Percentiles rank a stretch among this genome's conserved stretches.
phyloP scores from a whole-genome alignment of 2,888 invertebrate genomes.

The Miltochrista miniata region DNA sequence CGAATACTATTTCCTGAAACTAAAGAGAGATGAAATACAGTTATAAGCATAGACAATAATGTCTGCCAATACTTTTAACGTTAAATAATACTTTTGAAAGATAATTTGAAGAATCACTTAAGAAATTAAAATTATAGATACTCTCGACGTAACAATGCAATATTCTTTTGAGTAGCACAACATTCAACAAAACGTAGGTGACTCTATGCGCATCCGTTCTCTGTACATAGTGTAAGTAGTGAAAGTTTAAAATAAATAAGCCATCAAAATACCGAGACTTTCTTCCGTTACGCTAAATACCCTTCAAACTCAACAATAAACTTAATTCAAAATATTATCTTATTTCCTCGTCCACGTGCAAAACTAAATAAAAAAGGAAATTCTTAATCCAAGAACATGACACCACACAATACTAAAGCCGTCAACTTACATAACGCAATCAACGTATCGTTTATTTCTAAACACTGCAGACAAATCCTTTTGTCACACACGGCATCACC shows the following conservation, averaged over 20 bases:
- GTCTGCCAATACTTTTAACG: no score
- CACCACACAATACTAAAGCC: conserved; percentile 62
- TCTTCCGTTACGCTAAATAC: not conserved
- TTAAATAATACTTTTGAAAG: no score
- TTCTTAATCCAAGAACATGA: conserved; percentile 50
- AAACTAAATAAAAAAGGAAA: conserved; percentile 47
- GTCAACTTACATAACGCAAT: conserved; percentile 75
- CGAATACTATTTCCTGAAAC: no score
- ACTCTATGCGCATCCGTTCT: not conserved
- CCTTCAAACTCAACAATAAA: conserved; percentile 8
- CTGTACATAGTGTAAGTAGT: not conserved
- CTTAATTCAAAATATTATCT: conserved; percentile 16
- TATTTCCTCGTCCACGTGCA: conserved; percentile 26
- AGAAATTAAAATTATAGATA: no score
- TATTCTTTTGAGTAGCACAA: not conserved
- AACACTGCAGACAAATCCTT: conserved; percentile 76
- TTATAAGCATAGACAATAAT: no score
- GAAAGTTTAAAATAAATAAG: not conserved
- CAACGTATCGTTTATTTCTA: conserved; percentile 77
- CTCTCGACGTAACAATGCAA: no score
- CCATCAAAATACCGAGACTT: not conserved
- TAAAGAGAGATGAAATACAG: no score
- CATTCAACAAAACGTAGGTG: not conserved
- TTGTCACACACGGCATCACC: conserved; percentile 63
- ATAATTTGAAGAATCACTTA: no score